Evolutionary conservation across 2,888 invertebrate genomes (phyloP).

Genomic region (Synergus umbraculus): DNA sequence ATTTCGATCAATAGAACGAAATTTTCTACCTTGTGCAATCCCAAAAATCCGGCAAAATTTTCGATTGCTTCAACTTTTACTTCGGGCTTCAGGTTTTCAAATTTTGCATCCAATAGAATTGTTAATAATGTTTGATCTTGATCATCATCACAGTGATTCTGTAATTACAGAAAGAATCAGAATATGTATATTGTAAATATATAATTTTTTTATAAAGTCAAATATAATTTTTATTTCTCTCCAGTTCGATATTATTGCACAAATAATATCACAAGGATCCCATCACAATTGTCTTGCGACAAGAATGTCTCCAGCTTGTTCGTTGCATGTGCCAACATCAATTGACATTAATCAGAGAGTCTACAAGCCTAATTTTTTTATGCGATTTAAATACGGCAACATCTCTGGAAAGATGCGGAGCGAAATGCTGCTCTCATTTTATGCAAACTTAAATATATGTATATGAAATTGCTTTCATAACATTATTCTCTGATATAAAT

Average conservation of each 20-base stretch:
- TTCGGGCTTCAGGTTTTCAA: constrained; percentile 82
- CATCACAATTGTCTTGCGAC: constrained; percentile 15
- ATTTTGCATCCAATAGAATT: constrained; percentile 84
- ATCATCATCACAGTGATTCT: constrained; percentile 76
- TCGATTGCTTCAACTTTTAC: constrained; percentile 84
- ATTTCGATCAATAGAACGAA: neutral
- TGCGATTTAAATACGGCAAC: constrained; percentile 62
- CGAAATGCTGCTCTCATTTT: neutral
- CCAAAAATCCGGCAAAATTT: constrained; percentile 85
- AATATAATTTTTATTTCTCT: neutral
- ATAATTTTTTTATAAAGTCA: neutral
- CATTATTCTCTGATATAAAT: neutral
- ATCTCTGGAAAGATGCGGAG: constrained; percentile 25
- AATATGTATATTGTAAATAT: neutral
- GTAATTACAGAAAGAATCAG: constrained; percentile 54
- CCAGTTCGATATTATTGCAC: neutral
- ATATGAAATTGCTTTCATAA: neutral
- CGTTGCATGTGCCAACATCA: constrained; percentile 49
- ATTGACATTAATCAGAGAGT: constrained; percentile 68
- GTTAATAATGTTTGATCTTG: constrained; percentile 82
- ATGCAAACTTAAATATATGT: neutral
- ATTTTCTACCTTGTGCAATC: constrained; percentile 81
- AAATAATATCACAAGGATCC: constrained; percentile 10
- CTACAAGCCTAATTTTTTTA: constrained; percentile 62
- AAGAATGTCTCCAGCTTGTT: constrained; percentile 1